A percentile compares a stretch with the other conserved stretches of the same genome.
These are phyloP conservation scores for Redunca redunca DNA, from an alignment of 2,113 vertebrate genomes.

Conservation along the genomic window DNA sequence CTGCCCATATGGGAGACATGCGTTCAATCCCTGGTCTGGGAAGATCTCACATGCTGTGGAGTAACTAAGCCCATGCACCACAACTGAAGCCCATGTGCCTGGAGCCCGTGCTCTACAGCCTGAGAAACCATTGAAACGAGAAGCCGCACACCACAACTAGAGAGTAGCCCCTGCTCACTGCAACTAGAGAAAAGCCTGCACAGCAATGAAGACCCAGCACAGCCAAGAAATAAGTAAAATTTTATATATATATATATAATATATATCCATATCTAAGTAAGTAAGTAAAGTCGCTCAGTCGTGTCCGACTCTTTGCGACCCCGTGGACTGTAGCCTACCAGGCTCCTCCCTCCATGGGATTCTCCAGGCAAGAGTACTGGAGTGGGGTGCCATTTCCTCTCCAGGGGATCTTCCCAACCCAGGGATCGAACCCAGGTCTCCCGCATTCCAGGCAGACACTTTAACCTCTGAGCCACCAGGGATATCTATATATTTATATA, in stretches of 20 bases:
- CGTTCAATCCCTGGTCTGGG: neutral
- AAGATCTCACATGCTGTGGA: neutral
- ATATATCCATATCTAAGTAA: too few relatives aligned
- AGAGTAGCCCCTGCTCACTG: neutral
- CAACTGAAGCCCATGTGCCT: neutral
- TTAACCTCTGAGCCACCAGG: too few relatives aligned
- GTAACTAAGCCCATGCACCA: neutral
- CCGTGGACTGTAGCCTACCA: too few relatives aligned
- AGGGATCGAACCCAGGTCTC: too few relatives aligned
- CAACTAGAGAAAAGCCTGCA: neutral
- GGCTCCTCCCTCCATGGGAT: too few relatives aligned
- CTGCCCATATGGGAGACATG: neutral
- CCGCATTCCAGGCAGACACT: too few relatives aligned
- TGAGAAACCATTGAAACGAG: neutral
- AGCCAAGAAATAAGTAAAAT: neutral
- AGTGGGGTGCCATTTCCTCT: too few relatives aligned
- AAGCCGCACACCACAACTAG: neutral
- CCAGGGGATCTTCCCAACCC: too few relatives aligned
- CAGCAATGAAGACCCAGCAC: neutral
- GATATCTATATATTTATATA: too few relatives aligned
- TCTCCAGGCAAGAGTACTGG: too few relatives aligned
- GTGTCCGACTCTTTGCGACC: too few relatives aligned
- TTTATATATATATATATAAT: neutral
- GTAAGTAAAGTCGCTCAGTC: too few relatives aligned
- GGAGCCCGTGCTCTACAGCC: neutral